Evolutionary conservation across 2,888 invertebrate species (phyloP).

Genomic region (Stenolophus ochropezus): DNA sequence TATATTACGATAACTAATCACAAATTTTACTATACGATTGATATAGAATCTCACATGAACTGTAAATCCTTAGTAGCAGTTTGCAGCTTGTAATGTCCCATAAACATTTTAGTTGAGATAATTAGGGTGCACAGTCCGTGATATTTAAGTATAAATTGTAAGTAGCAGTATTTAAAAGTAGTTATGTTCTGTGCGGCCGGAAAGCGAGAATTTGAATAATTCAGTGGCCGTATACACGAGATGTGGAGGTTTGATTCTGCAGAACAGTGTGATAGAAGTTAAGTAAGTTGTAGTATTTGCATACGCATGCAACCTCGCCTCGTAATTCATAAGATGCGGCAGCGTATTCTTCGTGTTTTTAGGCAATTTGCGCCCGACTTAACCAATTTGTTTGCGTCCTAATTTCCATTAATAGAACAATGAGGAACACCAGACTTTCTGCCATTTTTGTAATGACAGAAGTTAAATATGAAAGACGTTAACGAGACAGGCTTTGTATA

Average conservation of each 20-base stretch:
- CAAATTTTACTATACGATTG: too few relatives aligned
- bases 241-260: background rate
- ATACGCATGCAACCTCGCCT: background rate
- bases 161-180: background rate
- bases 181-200: background rate
- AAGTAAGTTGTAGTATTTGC: slow-evolving; percentile 29
- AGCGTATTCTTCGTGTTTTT: slow-evolving; percentile 6
- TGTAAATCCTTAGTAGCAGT: too few relatives aligned
- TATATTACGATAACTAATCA: too few relatives aligned
- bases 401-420: slow-evolving; percentile 41
- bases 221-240: background rate
- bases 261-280: slow-evolving; percentile 1
- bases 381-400: slow-evolving; percentile 34
- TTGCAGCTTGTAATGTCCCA: too few relatives aligned
- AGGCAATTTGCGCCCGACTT: background rate
- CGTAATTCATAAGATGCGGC: background rate
- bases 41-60: too few relatives aligned
- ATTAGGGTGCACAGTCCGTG: too few relatives aligned
- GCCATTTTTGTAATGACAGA: slow-evolving; percentile 14
- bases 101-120: too few relatives aligned
- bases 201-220: background rate
- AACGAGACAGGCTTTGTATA: slow-evolving; percentile 30
- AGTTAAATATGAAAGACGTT: slow-evolving; percentile 34
- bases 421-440: background rate
- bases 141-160: background rate